Evolutionary conservation across 2,797 vertebrate species (phyloP).

Genomic region (Taeniopygia guttata): DNA sequence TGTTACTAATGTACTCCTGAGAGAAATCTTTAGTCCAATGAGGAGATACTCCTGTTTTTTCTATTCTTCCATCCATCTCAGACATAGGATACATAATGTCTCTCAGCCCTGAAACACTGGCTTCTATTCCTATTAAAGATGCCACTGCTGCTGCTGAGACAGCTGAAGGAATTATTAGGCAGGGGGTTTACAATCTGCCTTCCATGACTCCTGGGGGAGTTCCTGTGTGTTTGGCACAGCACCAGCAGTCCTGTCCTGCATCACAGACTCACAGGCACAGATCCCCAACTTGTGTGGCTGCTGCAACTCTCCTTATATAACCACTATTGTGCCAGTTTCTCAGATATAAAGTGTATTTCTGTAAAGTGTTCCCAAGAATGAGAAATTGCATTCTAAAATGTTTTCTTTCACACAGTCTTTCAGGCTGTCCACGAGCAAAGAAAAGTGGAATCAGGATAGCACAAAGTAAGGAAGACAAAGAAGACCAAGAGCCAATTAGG

Average conservation of each 20-base stretch:
- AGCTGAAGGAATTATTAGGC: not conserved
- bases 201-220: not conserved
- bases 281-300: not conserved
- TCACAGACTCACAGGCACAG: rapidly evolving
- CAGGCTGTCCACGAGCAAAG: conserved; percentile 96
- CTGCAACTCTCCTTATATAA: not conserved
- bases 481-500: conserved; percentile 99
- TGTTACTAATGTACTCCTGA: not conserved
- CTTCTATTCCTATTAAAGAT: not conserved
- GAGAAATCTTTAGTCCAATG: not conserved
- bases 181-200: not conserved
- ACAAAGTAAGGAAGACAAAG: conserved; percentile 99
- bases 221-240: not conserved
- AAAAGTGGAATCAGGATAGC: conserved; percentile 98
- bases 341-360: not conserved
- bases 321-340: not conserved
- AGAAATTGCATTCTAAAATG: conserved; percentile 24
- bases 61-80: not conserved
- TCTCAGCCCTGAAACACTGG: not conserved
- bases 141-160: not conserved
- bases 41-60: not conserved
- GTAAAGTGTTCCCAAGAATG: not conserved
- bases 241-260: not conserved
- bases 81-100: not conserved
- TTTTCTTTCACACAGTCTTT: conserved; percentile 84